These are phyloP conservation scores for Clusia tigrina DNA, from an alignment of 2,888 invertebrate species.

Conservation along the genomic window DNA sequence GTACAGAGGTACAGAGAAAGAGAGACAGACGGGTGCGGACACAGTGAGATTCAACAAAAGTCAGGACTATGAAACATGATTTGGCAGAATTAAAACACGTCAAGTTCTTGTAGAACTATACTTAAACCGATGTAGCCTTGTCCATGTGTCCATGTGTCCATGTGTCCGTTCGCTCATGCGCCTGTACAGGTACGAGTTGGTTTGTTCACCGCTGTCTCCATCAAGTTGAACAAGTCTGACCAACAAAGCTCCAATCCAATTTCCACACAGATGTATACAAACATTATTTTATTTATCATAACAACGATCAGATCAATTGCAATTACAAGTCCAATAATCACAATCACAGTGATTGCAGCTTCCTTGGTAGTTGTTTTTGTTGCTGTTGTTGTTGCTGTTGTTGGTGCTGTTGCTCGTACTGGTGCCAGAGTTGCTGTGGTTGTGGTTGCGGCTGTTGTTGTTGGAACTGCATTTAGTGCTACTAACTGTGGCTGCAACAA, in stretches of 20 bases:
- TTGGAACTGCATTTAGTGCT: background rate
- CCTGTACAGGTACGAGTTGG: background rate
- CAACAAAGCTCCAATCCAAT: conserved; percentile 38
- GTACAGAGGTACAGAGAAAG: background rate
- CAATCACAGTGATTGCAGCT: conserved; percentile 6
- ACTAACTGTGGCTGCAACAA: background rate
- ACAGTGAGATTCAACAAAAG: background rate
- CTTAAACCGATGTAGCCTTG: conserved; percentile 16
- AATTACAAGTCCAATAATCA: conserved; percentile 33
- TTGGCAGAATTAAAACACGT: conserved; percentile 23
- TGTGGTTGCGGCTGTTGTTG: background rate
- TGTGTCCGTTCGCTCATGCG: background rate
- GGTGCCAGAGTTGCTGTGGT: background rate
- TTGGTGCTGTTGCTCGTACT: background rate
- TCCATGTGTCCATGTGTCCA: background rate
- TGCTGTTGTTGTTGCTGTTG: background rate
- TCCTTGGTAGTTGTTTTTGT: conserved; percentile 1
- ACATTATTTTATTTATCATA: conserved; percentile 45
- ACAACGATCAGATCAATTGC: conserved; percentile 12
- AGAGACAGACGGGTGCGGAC: too few relatives aligned
- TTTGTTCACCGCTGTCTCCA: background rate
- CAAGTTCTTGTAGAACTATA: conserved; percentile 22
- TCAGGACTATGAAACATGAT: conserved; percentile 18
- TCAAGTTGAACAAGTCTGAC: background rate
- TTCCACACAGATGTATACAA: conserved; percentile 50